Conservation (phyloP, 2,888 invertebrate genomes). For the Drosophila mimetica region DNA sequence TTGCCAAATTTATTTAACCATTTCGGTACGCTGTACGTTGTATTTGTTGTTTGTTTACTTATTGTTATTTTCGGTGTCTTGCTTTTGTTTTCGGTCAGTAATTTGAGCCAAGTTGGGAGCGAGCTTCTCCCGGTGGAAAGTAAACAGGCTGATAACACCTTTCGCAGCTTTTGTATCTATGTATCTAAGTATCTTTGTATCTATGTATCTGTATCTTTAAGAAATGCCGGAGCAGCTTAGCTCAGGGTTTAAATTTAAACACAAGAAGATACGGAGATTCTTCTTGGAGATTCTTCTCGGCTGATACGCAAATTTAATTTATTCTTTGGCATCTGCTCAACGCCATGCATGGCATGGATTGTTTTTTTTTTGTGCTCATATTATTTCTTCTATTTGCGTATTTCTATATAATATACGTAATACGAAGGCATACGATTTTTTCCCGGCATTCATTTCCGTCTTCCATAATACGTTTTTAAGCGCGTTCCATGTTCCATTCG, state of each 20-base stretch:
- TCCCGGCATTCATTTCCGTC: constrained; percentile 80
- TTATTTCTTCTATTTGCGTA: constrained; percentile 50
- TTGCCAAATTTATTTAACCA: constrained; percentile 56
- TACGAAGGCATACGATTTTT: constrained; percentile 47
- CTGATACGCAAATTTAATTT: constrained; percentile 67
- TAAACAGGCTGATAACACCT: constrained; percentile 59
- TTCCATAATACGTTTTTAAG: constrained; percentile 80
- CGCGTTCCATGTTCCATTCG: constrained; percentile 62
- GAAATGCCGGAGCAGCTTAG: constrained; percentile 60
- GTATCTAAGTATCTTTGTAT: constrained; percentile 17
- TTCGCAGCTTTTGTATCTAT: constrained; percentile 24
- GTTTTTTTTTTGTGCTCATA: not conserved
- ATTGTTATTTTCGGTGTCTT: constrained; percentile 4
- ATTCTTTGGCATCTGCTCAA: constrained; percentile 71
- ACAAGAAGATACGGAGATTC: constrained; percentile 46
- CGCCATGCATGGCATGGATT: constrained; percentile 57
- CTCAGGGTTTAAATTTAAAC: constrained; percentile 77
- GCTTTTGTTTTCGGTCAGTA: constrained; percentile 36
- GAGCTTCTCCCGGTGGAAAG: constrained; percentile 36
- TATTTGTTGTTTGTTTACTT: constrained; percentile 13
- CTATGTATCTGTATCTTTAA: constrained; percentile 12
- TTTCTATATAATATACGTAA: constrained; percentile 46
- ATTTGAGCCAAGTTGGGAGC: constrained; percentile 44
- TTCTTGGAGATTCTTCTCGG: constrained; percentile 27
- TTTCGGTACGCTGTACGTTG: constrained; percentile 40